Percentiles rank a stretch among this genome's conserved stretches.
Conservation (phyloP, 2,113 vertebrate genomes). For the Muscicapa adusta region DNA sequence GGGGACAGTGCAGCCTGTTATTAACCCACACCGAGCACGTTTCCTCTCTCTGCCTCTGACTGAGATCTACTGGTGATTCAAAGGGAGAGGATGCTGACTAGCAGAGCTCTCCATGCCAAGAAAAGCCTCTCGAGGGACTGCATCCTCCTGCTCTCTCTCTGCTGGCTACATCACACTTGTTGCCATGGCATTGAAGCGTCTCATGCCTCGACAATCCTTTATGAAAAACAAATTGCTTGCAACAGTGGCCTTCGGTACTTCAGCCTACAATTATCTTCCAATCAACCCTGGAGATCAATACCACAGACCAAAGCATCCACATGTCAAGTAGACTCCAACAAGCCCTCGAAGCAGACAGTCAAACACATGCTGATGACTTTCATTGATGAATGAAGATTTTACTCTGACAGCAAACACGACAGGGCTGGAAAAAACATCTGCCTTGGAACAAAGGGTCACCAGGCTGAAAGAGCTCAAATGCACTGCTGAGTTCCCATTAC, state of each 20-base stretch:
- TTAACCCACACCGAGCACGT: neutral
- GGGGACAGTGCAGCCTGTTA: neutral
- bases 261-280: constrained; percentile 52
- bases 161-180: constrained; percentile 37
- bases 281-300: constrained; percentile 44
- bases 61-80: neutral
- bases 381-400: constrained; percentile 2
- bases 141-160: constrained; percentile 32
- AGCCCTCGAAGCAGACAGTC: neutral
- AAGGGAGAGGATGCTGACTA: constrained; percentile 14
- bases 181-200: constrained; percentile 53
- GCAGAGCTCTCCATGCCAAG: constrained; percentile 22
- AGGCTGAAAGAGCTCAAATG: neutral
- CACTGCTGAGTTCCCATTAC: neutral
- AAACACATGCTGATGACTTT: neutral
- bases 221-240: constrained; percentile 53
- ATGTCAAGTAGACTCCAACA: constrained; percentile 13
- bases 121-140: constrained; percentile 11
- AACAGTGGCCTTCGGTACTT: constrained; percentile 29
- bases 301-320: constrained; percentile 18
- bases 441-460: constrained; percentile 12
- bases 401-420: neutral
- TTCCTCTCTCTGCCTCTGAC: neutral
- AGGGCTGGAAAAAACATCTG: constrained; percentile 2
- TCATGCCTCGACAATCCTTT: constrained; percentile 26